phyloP scores from a whole-genome alignment of 2,113 vertebrate genomes.

The Salvator merianae region DNA sequence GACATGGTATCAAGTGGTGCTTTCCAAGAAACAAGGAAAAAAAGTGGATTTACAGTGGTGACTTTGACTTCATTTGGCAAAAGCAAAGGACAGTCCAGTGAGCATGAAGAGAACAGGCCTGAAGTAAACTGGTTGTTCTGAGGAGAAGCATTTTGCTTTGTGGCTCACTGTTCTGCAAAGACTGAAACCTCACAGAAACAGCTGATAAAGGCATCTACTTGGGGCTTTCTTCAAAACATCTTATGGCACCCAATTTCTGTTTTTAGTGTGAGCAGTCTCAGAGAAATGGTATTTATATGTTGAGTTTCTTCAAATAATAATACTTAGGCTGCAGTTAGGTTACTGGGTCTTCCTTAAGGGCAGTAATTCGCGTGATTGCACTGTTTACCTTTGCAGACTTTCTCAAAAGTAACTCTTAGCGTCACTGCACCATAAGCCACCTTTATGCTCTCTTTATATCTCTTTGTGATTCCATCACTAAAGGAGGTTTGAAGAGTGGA shows the following conservation, averaged over 20 bases:
- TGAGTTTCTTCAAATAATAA: background rate
- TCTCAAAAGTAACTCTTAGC: no score
- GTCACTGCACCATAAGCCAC: no score
- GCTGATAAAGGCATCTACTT: slow-evolving; percentile 21
- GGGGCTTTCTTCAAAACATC: slow-evolving; percentile 1
- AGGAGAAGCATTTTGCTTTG: slow-evolving; percentile 48
- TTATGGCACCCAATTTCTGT: background rate
- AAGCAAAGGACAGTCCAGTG: slow-evolving; percentile 41
- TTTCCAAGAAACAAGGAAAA: slow-evolving; percentile 77
- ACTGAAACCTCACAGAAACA: slow-evolving; percentile 24
- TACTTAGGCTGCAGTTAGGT: background rate
- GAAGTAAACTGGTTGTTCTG: slow-evolving; percentile 34
- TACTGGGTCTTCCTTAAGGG: background rate
- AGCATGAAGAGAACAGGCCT: slow-evolving; percentile 49
- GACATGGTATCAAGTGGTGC: slow-evolving; percentile 69
- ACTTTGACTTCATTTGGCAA: slow-evolving; percentile 67
- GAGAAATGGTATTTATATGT: background rate
- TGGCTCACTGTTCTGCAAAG: background rate
- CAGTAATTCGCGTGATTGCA: background rate
- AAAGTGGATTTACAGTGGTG: slow-evolving; percentile 56
- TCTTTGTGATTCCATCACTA: no score
- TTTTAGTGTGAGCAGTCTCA: slow-evolving; percentile 16
- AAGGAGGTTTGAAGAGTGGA: no score
- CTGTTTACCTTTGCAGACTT: background rate
- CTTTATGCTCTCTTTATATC: no score